Conservation (phyloP, 2,888 invertebrate genomes). For the Reticulitermes lucifugus region DNA sequence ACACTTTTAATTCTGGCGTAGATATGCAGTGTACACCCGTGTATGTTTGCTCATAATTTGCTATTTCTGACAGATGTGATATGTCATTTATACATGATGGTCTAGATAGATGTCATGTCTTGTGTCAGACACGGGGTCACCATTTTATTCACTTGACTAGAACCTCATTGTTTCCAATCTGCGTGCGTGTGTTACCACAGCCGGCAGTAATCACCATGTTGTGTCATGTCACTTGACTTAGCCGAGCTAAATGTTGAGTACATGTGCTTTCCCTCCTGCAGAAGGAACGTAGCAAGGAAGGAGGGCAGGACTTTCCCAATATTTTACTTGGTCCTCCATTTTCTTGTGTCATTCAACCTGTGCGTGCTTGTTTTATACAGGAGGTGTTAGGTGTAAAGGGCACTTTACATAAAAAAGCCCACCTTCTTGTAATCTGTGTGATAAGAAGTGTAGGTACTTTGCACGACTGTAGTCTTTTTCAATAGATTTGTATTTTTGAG, state of each 20-base stretch:
- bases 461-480: constrained; percentile 55
- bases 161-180: constrained; percentile 47
- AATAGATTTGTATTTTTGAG: constrained; percentile 56
- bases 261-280: not conserved
- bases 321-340: constrained; percentile 36
- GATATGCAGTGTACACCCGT: constrained; percentile 32
- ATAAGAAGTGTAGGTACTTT: constrained; percentile 55
- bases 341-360: constrained; percentile 46
- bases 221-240: not conserved
- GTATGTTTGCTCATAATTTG: constrained; percentile 51
- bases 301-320: not conserved
- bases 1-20: constrained; percentile 44
- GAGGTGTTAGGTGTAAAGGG: constrained; percentile 51
- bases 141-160: constrained; percentile 41
- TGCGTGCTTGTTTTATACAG: constrained; percentile 50
- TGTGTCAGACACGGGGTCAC: constrained; percentile 36
- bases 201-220: not conserved
- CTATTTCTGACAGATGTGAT: constrained; percentile 42
- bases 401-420: constrained; percentile 51
- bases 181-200: constrained; percentile 49
- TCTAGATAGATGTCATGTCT: constrained; percentile 11
- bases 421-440: constrained; percentile 55
- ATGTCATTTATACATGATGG: constrained; percentile 14
- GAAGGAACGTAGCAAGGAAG: not conserved
- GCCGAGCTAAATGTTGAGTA: constrained; percentile 40